Evolutionary conservation across 2,888 invertebrate species (phyloP).

Genomic region (Hydrotaea cyrtoneurina): DNA sequence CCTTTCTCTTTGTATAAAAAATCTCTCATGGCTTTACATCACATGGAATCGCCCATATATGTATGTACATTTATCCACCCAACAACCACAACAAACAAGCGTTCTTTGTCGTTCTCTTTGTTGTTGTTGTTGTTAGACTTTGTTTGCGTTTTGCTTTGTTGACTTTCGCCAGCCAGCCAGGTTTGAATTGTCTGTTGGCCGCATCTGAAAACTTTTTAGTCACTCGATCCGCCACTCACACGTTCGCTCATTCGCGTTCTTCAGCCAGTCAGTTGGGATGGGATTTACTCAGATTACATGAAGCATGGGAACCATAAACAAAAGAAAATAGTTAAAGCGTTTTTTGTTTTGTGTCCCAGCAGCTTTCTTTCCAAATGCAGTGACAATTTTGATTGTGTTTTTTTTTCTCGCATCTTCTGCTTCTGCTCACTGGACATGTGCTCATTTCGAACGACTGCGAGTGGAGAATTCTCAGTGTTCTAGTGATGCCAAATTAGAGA

Average conservation of each 20-base stretch:
- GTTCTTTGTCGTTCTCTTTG: conserved; percentile 16
- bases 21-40: no score
- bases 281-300: conserved; percentile 26
- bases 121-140: conserved; percentile 26
- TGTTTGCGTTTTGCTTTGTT: conserved; percentile 49
- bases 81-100: background rate
- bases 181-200: conserved; percentile 35
- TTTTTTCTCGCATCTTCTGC: background rate
- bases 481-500: conserved; percentile 28
- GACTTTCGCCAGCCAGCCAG: conserved; percentile 64
- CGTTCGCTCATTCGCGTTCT: conserved; percentile 6
- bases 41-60: background rate
- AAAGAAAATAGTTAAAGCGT: background rate
- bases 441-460: conserved; percentile 23
- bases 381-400: background rate
- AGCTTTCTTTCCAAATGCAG: conserved; percentile 59
- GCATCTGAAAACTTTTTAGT: conserved; percentile 1
- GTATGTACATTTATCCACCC: background rate
- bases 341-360: background rate
- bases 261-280: background rate
- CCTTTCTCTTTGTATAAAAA: background rate
- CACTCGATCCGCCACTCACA: background rate
- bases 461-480: background rate
- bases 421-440: conserved; percentile 40
- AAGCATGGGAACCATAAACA: conserved; percentile 47